Evolutionary conservation across 2,888 invertebrate species (phyloP).

Genomic region (Cephus pulcher): DNA sequence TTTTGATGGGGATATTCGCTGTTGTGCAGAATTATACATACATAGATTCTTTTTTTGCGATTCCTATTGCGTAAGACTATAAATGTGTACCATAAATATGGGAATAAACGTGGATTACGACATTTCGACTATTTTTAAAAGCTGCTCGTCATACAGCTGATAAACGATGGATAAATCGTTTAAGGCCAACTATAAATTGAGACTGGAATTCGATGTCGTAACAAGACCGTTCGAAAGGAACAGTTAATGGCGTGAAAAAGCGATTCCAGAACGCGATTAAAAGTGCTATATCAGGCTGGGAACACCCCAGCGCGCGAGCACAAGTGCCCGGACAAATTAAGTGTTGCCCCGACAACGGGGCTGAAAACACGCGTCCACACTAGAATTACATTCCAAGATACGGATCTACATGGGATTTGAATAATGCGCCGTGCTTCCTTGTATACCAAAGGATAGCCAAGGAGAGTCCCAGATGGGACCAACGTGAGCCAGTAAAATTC

Average conservation of each 20-base stretch:
- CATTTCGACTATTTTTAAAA: neutral
- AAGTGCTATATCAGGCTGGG: neutral
- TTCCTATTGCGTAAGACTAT: neutral
- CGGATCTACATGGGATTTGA: constrained; percentile 50
- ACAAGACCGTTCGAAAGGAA: neutral
- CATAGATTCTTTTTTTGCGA: neutral
- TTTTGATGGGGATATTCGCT: neutral
- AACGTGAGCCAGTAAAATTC: neutral
- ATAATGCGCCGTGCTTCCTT: constrained; percentile 42
- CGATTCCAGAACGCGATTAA: constrained; percentile 1
- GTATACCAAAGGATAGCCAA: constrained; percentile 5
- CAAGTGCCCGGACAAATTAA: constrained; percentile 42
- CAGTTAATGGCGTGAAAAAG: constrained; percentile 5
- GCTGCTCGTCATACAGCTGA: neutral
- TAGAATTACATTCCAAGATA: constrained; percentile 51
- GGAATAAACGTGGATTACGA: neutral
- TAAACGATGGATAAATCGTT: neutral
- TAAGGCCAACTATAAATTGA: neutral
- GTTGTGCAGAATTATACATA: neutral
- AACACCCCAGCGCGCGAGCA: neutral
- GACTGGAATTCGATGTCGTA: neutral
- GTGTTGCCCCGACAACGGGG: constrained; percentile 43
- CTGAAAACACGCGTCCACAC: constrained; percentile 47
- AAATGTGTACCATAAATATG: neutral
- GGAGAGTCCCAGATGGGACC: neutral